Conservation (phyloP, 2,888 invertebrate genomes). For the Apotomis capreana region DNA sequence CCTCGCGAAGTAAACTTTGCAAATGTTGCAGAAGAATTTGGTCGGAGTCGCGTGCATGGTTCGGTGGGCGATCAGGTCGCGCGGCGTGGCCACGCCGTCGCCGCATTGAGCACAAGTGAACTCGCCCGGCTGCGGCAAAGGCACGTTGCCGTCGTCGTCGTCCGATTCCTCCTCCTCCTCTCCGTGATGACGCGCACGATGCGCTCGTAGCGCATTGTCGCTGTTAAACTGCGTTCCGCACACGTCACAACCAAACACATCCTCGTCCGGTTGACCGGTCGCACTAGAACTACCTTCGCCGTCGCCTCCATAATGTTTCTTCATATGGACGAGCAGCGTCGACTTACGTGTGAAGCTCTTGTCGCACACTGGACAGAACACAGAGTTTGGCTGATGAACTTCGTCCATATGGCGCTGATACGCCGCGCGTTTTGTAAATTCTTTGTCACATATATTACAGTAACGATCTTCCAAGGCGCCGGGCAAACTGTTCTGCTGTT, state of each 20-base stretch:
- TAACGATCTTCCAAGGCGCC: slow-evolving; percentile 76
- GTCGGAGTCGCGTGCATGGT: slow-evolving; percentile 80
- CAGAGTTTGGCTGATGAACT: slow-evolving; percentile 80
- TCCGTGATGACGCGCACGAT: slow-evolving; percentile 84
- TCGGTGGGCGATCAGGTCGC: slow-evolving; percentile 82
- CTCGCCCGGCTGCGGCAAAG: slow-evolving; percentile 70
- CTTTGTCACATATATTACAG: slow-evolving; percentile 85
- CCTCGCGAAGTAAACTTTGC: slow-evolving; percentile 80
- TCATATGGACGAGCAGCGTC: slow-evolving; percentile 85
- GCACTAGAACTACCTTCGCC: slow-evolving; percentile 64
- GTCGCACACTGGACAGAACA: slow-evolving; percentile 85
- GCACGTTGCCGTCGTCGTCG: slow-evolving; percentile 67
- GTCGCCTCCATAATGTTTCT: slow-evolving; percentile 80
- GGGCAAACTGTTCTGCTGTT: slow-evolving; percentile 71
- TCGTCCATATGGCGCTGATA: slow-evolving; percentile 85
- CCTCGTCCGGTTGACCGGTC: slow-evolving; percentile 63
- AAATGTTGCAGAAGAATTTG: slow-evolving; percentile 83
- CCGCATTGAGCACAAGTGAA: slow-evolving; percentile 82
- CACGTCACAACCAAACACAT: slow-evolving; percentile 80
- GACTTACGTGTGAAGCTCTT: slow-evolving; percentile 85
- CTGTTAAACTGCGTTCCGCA: slow-evolving; percentile 85
- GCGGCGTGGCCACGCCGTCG: slow-evolving; percentile 81
- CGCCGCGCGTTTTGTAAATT: slow-evolving; percentile 84
- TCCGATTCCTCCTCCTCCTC: slow-evolving; percentile 71
- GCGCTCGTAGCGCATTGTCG: slow-evolving; percentile 82